Base-by-base conservation (phyloP, 2,888 invertebrate genomes). In the Laspeyria flexula region DNA sequence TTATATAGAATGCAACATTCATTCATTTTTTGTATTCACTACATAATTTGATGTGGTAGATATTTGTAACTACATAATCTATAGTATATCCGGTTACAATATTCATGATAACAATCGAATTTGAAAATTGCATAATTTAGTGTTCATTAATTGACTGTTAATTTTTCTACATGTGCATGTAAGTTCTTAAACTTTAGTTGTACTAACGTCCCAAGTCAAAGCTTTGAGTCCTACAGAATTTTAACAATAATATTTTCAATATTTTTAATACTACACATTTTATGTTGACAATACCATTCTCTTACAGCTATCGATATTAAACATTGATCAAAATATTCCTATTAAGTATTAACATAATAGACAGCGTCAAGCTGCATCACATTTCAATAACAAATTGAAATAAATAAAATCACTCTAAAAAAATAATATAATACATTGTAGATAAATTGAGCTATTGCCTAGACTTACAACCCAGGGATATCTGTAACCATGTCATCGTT, bases 391-490 rank as follows among this genome's bases (percentile, higher is more conserved):
- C 71, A 81, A 81, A 83, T 75, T 59, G 67, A 85, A 83, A 80
- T 81, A 84, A 86, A 88, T 84, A 86, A 85, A 81, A 75, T 73
- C 53, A 73, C 75, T 76, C 73, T 83, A 77, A 73, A 80, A 83
- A 81, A 82, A 73, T 69, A 65, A 77, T 65, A 85, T 77, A 75
- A 65, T 71, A 86, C 82, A 85, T 73, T 75, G 71, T 73, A 71
- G 71, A 77, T 71, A 77, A 83, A 88, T 86, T 88, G 86, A 90
- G 89, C 89, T 92, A 90, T 90, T 86, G 86, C 77, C 87, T 91
- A 90, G 75, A 85, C 85, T 79, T 85, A 87, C 90, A 91, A 92
- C 91, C 91, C 90, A 79, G 85, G 90, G 88, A 88, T 85, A 71
- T 84, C 83, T 77, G 85, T 85, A 85, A 88, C 91, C 90, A 89